Percentiles rank a stretch among this genome's conserved stretches.
Conservation (phyloP, 2,113 vertebrate genomes). For the Rana temporaria region DNA sequence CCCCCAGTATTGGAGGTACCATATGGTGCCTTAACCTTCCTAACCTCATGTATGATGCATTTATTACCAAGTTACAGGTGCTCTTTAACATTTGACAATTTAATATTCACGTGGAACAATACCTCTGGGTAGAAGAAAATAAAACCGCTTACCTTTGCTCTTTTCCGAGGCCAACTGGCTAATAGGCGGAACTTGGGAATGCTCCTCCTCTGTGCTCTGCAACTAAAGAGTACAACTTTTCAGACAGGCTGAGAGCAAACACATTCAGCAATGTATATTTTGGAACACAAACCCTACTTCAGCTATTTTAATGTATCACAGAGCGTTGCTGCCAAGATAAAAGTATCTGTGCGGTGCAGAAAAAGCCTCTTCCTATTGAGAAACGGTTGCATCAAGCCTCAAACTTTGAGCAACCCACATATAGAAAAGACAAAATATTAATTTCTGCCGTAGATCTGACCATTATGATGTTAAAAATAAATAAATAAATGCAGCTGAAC, state of each 20-base stretch:
- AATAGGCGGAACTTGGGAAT: conserved; percentile 68
- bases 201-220: conserved; percentile 90
- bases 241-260: neutral
- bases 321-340: conserved; percentile 15
- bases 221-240: conserved; percentile 73
- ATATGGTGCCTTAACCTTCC: too few relatives aligned
- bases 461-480: neutral
- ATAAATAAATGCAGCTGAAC: neutral
- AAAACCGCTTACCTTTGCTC: conserved; percentile 73
- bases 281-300: neutral
- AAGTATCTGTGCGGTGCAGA: neutral
- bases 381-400: neutral
- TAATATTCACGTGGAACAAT: too few relatives aligned
- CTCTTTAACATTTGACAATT: too few relatives aligned
- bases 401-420: neutral
- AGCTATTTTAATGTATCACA: neutral
- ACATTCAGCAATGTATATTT: neutral
- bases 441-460: neutral
- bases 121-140: neutral
- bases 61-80: too few relatives aligned
- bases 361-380: conserved; percentile 1
- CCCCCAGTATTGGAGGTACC: too few relatives aligned
- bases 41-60: too few relatives aligned
- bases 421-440: neutral
- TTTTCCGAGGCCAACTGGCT: conserved; percentile 72